Evolutionary conservation across 1,140 invertebrate species (phyloP).

Genomic region (Protaetia brevitarsis): DNA sequence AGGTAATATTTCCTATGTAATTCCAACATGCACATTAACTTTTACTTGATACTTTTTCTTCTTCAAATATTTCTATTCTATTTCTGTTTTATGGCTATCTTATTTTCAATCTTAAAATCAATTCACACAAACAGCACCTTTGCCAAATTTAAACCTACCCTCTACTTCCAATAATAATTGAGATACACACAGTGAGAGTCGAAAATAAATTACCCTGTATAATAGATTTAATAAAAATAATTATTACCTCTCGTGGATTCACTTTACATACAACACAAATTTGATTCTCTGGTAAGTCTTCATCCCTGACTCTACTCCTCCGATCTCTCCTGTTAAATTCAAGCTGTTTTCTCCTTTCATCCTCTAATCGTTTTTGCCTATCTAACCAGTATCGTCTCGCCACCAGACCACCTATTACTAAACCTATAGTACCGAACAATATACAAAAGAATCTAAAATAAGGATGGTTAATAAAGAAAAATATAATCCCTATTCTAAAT

Average conservation of each 20-base stretch:
- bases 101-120: no score
- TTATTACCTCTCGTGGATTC: conserved; percentile 67
- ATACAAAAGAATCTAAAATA: conserved; percentile 58
- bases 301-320: conserved; percentile 59
- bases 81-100: no score
- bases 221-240: conserved; percentile 8
- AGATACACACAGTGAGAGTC: no score
- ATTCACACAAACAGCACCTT: no score
- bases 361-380: conserved; percentile 54
- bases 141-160: no score
- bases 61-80: no score
- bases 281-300: conserved; percentile 62
- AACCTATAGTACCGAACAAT: conserved; percentile 64
- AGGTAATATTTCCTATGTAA: no score
- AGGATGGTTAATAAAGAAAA: not conserved
- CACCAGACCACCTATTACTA: conserved; percentile 62
- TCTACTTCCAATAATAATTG: no score
- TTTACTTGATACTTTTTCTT: no score
- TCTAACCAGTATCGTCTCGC: conserved; percentile 60
- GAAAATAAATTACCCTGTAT: no score
- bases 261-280: conserved; percentile 73
- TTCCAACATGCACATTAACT: no score
- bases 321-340: conserved; percentile 62
- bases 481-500: no score
- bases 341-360: conserved; percentile 58